Evolutionary conservation across 2,113 vertebrate species (phyloP), one percentile per base, ranked within the genome.

Genomic region (Apaloderma vittatum): DNA sequence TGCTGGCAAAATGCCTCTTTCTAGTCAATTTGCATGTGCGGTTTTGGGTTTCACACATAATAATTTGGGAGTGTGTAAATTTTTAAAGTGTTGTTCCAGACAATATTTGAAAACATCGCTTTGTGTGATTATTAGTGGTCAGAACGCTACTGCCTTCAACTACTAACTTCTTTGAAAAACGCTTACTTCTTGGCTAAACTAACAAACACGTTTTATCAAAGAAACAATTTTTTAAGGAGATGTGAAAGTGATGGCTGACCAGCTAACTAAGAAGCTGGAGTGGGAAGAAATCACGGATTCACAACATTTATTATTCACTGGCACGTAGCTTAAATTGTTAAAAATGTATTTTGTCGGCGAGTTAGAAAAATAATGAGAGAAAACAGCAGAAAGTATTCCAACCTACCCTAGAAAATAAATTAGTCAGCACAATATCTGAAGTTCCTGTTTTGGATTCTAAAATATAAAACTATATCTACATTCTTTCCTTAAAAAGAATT

Each of bases 41-140:
- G 73, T 97, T 95, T 88, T 95, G 93, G 94, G 93, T 97, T 97
- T 96, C 95, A 87, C 91, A 95, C 95, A 93, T 95, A 89, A 88
- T 95, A 84, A 96, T 86, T 96, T 91, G 90, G 75, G 80, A 95
- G 55, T 66, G 94, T 1, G 14, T 88, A 95, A 91, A 93, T 96
- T 92, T 97, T 93, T 88, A 51, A 71, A 88, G 82, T 52, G 58
- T 94, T 90, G 79, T 75, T 90, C 75, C 86, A 92, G 94, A 93
- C 88, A 88, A 85, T 85, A 91, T 97, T 94, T 89, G 43, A 94
- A 94, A 95, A 82, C 91, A 54, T 79, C 65, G 73, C 66, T 88
- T 92, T 80, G 4, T 77, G 71, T 19, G 76, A 65, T 84, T 77
- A 74, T 34, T 65, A 86, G 72, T 68, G 88, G 96, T 75, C 95